phyloP scores from a whole-genome alignment of 2,888 invertebrate species.

The Harmothoe impar region DNA sequence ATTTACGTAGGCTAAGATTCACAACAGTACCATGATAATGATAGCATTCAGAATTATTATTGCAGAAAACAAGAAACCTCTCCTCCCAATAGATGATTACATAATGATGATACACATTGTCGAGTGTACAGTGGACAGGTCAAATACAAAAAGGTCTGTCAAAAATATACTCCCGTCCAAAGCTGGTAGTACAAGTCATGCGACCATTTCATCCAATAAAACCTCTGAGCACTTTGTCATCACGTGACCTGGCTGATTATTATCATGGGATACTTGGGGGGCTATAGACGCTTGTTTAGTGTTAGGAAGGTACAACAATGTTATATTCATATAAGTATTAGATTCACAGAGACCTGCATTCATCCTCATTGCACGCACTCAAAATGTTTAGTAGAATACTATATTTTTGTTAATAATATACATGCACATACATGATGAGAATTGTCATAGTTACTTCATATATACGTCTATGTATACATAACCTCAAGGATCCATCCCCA shows the following conservation, averaged over 20 bases:
- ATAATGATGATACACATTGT: background rate
- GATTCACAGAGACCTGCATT: too few species aligned
- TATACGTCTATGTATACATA: too few species aligned
- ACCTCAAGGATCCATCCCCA: too few species aligned
- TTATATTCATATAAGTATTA: too few species aligned
- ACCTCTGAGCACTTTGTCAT: background rate
- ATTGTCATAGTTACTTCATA: too few species aligned
- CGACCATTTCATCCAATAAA: background rate
- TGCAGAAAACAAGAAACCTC: conserved; percentile 14
- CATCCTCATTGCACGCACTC: too few species aligned
- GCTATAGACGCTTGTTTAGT: background rate
- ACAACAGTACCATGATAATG: conserved; percentile 15
- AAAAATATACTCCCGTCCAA: conserved; percentile 45
- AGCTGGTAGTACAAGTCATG: background rate
- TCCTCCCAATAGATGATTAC: background rate
- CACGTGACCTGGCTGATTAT: background rate
- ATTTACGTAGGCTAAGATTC: background rate
- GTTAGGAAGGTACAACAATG: background rate
- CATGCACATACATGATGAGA: too few species aligned
- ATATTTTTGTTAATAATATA: too few species aligned
- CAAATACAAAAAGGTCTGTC: conserved; percentile 25
- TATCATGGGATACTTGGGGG: background rate
- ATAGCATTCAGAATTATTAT: conserved; percentile 22
- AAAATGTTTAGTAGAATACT: background rate
- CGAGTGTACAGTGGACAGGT: background rate